Percentiles rank a stretch among this genome's conserved stretches.
Conservation (phyloP, 2,797 vertebrate species). For the Sebastes wilsoni region DNA sequence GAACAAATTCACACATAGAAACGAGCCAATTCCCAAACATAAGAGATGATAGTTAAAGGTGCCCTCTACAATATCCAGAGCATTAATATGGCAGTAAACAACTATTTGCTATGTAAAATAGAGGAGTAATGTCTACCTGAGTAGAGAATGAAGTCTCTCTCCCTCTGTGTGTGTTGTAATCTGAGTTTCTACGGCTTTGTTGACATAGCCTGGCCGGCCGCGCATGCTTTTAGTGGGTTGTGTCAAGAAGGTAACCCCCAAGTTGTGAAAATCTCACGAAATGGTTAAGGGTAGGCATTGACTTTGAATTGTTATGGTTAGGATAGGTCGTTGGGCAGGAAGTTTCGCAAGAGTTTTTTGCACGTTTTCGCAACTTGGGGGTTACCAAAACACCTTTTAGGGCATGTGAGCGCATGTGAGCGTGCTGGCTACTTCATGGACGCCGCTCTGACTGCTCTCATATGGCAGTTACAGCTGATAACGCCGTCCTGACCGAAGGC, state of each 20-base stretch:
- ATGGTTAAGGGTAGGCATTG: not conserved
- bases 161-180: not conserved
- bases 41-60: not conserved
- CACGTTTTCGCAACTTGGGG: not conserved
- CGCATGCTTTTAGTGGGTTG: not conserved
- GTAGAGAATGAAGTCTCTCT: too few species aligned
- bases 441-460: not conserved
- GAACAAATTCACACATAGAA: not conserved
- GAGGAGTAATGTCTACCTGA: too few species aligned
- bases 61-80: too few species aligned
- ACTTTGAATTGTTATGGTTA: not conserved
- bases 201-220: not conserved
- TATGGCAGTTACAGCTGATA: not conserved
- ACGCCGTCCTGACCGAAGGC: too few species aligned
- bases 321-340: not conserved
- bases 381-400: not conserved
- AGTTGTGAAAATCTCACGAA: too few species aligned
- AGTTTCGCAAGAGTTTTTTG: not conserved
- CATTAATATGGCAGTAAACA: too few species aligned
- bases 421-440: not conserved
- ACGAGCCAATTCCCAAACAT: not conserved
- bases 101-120: too few species aligned
- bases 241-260: not conserved
- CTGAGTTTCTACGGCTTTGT: not conserved
- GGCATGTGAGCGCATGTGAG: fast-evolving